Base-by-base conservation (phyloP, 2,113 vertebrate genomes). In the Nothobranchius kuhntae region DNA sequence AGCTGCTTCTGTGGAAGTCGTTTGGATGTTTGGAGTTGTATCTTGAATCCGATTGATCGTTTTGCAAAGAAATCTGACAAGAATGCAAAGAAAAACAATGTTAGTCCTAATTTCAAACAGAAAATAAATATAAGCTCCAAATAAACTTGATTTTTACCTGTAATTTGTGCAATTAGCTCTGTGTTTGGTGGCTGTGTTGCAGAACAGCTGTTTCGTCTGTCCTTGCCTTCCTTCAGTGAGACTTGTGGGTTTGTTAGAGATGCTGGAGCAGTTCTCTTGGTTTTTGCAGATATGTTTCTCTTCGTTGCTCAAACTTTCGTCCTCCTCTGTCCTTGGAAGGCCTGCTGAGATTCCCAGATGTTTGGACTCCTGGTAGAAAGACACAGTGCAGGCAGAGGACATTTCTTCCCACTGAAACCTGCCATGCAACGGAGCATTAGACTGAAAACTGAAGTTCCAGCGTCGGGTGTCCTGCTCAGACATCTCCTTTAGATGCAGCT, bases 361-460 rank as follows among this genome's bases (percentile, higher is more conserved):
- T 21, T 36, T 68, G 24, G 82, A 89, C 65, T 94, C 93, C 83
- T 83, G 90, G 65, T 95, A 94, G 81, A 94, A 91, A n/a, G 80
- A 83, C 11, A 94, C 87, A 6, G 71, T 44, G 65, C 90, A 53
- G 13, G 65, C 61, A 56, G 79, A 75, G 42, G 92, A 88, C 6
- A 93, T 71, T 67, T 93, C 93, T 59, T 94, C 93, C 96, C 96
- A 91, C 61, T 83, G 63, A 75, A 95, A 94, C 45, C 89, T 75
- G 9, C 95, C 95, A 0, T 82, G 79, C 67, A 96, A 87, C 6
- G 96, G 95, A 48, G 87, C 81, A 30, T 94, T 93, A 21, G 82
- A 70, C 73, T 94, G 90, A 91, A 98, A 98, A 91, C 95, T 88
- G 77, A 95, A 98, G 89, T 96, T 96, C 96, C 96, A 98, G 75